Percentiles rank a stretch among this genome's conserved stretches.
Conservation (phyloP, 2,113 vertebrate genomes). For the Beaufortia kweichowensis region DNA sequence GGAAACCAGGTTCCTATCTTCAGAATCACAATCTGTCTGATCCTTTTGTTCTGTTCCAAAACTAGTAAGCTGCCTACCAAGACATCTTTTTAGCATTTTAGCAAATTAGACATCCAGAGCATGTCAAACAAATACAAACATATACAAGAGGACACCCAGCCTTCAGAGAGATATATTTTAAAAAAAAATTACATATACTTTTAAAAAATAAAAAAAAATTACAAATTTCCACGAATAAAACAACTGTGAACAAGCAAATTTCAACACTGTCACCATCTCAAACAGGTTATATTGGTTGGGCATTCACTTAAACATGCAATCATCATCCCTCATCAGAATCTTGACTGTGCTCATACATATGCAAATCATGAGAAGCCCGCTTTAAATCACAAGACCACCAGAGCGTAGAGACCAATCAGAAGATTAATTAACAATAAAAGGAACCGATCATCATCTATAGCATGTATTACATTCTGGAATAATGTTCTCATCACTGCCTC, state of each 20-base stretch:
- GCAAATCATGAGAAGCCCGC: slow-evolving; percentile 50
- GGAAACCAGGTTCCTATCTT: slow-evolving; percentile 15
- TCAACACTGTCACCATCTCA: background rate
- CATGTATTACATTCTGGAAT: slow-evolving; percentile 33
- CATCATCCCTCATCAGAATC: background rate
- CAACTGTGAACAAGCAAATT: background rate
- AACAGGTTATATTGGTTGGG: background rate
- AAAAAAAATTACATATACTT: too few species aligned
- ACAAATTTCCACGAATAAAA: too few species aligned
- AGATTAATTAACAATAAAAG: slow-evolving; percentile 52
- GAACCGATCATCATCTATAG: slow-evolving; percentile 21
- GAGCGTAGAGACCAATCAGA: slow-evolving; percentile 39
- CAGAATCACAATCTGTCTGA: background rate
- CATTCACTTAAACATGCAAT: background rate
- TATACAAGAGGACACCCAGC: background rate
- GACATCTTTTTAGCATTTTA: too few species aligned
- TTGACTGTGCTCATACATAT: slow-evolving; percentile 40
- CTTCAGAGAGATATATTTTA: too few species aligned
- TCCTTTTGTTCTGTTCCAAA: slow-evolving; percentile 2
- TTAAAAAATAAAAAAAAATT: too few species aligned
- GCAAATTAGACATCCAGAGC: background rate
- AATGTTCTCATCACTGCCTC: slow-evolving; percentile 35
- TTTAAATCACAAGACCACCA: background rate
- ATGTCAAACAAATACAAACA: background rate
- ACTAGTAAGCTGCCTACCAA: background rate